These are phyloP conservation scores for Corbicula japonica DNA, from an alignment of 2,888 invertebrate species.

Conservation along the genomic window DNA sequence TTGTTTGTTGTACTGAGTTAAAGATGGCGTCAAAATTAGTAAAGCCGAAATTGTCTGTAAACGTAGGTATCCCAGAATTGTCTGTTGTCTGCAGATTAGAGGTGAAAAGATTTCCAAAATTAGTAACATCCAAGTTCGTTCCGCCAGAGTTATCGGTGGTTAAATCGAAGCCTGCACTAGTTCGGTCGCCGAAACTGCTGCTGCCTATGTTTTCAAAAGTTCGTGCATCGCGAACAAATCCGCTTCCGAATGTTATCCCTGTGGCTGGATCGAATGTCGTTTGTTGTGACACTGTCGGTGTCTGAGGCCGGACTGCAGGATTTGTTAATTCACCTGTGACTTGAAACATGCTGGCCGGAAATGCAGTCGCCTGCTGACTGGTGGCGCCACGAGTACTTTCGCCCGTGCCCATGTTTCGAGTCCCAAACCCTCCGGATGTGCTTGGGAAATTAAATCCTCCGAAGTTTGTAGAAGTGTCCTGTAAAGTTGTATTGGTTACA, in stretches of 20 bases:
- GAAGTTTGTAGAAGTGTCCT: slow-evolving; percentile 13
- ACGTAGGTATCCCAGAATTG: no score
- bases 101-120: no score
- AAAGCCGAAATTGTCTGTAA: no score
- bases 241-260: slow-evolving; percentile 25
- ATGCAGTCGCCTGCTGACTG: background rate
- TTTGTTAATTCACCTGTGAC: background rate
- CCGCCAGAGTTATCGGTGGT: no score
- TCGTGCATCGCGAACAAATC: no score
- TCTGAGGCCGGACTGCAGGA: background rate
- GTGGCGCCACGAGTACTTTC: background rate
- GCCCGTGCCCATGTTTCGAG: background rate
- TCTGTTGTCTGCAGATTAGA: no score
- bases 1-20: no score
- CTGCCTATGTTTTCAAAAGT: no score
- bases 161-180: no score
- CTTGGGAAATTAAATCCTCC: slow-evolving; percentile 33
- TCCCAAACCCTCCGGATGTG: slow-evolving; percentile 40
- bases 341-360: background rate
- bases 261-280: slow-evolving; percentile 22
- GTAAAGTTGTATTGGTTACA: slow-evolving; percentile 11
- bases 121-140: no score
- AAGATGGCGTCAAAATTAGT: no score
- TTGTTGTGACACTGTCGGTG: background rate
- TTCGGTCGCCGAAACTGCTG: no score